Evolutionary conservation across 2,888 invertebrate species (phyloP), one percentile per base, ranked within the genome.

Genomic region (Drosophila formosana): DNA sequence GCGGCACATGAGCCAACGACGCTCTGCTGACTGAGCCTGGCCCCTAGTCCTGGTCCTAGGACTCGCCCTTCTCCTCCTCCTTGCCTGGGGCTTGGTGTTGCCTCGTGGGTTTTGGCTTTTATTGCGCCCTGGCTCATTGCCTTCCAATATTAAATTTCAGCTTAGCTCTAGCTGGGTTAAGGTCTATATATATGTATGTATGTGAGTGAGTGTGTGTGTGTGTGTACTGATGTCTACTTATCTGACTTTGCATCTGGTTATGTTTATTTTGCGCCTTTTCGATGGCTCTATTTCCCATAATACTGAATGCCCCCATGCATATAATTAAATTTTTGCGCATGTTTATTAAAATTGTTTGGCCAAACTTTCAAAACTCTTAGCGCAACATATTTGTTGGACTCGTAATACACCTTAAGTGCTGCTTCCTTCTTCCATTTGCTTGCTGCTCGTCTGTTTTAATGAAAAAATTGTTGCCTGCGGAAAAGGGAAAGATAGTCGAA

Each of bases 101-200:
- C 56, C 82, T 75, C 60, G 26, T 49, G 87, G 68, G 80, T 66
- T 74, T 74, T 66, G 79, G 86, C 78, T 82, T 88, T 88, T 81
- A 86, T 81, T 83, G 83, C 83, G 81, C 73, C 55, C 75, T 72
- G 82, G 75, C 85, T 82, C 86, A 85, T 85, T 88, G 85, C 85
- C 83, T 88, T 83, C 86, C 88, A 83, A 88, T 85, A 85, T 85
- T 88, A 88, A 85, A 88, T 85, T 85, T 85, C 57, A 71, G 75
- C 86, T 82, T 76, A 80, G 78, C 69, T 66, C 39, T 56, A 56
- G 77, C 58, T 81, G 82, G 75, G 84, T 82, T 87, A 84, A 84
- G 88, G 80, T 69, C 18, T 18, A 18, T 18, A 18, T 18, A 18
- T 18, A 18, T n/a, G n/a, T 18, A 18, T 18, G 18, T 18, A 26